A percentile compares a stretch with the other conserved stretches of the same genome.
Conservation (phyloP, 2,113 vertebrate species). For the Callopanchax toddi region DNA sequence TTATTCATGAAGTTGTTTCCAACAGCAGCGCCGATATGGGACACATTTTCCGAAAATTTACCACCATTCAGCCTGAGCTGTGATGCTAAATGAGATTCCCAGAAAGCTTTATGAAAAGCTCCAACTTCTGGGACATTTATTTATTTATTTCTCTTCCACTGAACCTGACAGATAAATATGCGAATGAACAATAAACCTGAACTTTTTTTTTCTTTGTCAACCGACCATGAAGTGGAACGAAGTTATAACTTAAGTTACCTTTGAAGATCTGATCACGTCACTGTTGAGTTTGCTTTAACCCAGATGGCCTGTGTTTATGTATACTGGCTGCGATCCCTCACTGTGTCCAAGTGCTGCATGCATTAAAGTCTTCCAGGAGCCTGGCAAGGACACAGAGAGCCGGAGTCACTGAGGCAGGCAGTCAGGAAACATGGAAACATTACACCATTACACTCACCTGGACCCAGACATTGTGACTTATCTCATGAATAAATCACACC, state of each 20-base stretch:
- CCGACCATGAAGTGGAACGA: constrained; percentile 27
- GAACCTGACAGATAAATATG: constrained; percentile 8
- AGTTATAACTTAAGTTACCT: constrained; percentile 32
- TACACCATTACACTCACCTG: constrained; percentile 73
- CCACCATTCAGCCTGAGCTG: constrained; percentile 20
- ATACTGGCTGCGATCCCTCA: constrained; percentile 45
- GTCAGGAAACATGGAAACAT: constrained; percentile 66
- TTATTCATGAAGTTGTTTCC: constrained; percentile 48
- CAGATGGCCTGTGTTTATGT: constrained; percentile 67
- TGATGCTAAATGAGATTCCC: constrained; percentile 41
- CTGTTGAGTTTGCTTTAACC: constrained; percentile 44
- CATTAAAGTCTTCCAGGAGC: constrained; percentile 58
- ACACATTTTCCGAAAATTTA: constrained; percentile 46
- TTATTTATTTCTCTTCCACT: not conserved
- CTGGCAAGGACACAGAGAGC: constrained; percentile 42
- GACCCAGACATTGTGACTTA: constrained; percentile 70
- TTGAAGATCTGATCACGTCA: constrained; percentile 52
- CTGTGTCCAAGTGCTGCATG: constrained; percentile 55
- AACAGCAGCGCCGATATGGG: constrained; percentile 38
- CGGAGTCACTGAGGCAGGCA: constrained; percentile 66
- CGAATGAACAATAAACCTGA: constrained; percentile 18
- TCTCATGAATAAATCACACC: constrained; percentile 76
- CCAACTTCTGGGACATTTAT: not conserved
- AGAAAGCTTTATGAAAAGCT: constrained; percentile 40
- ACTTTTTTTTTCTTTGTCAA: constrained; percentile 3